phyloP scores from a whole-genome alignment of 1,140 invertebrate genomes.

The Pygmarrhopalites habei region DNA sequence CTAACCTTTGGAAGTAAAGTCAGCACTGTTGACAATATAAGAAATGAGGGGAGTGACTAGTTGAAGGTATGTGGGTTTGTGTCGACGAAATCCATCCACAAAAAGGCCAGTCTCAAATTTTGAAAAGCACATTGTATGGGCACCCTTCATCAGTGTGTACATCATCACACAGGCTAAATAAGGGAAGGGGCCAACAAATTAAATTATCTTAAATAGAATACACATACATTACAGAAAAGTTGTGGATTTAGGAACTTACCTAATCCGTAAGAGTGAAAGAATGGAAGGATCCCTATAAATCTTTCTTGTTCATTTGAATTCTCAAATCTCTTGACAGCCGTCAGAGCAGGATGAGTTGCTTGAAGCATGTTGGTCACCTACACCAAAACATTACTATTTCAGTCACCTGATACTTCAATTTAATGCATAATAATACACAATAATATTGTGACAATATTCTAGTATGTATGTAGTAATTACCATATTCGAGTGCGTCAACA shows the following conservation, averaged over 20 bases:
- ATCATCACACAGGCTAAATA: conserved; percentile 44
- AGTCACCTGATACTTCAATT: too few relatives aligned
- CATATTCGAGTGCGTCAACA: conserved; percentile 57
- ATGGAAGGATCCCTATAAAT: conserved; percentile 30
- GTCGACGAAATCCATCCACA: conserved; percentile 56
- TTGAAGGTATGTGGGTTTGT: conserved; percentile 45
- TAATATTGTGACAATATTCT: too few relatives aligned
- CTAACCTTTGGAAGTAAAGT: conserved; percentile 54
- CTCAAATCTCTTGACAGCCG: neutral
- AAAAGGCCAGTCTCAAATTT: conserved; percentile 64
- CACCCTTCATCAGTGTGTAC: conserved; percentile 46
- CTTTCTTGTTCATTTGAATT: conserved; percentile 20
- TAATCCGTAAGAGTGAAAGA: conserved; percentile 23
- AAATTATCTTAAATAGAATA: too few relatives aligned
- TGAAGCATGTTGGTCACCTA: conserved; percentile 24
- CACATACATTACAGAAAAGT: conserved; percentile 8
- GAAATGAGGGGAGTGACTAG: conserved; percentile 53
- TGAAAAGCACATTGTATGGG: conserved; percentile 62
- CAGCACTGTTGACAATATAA: conserved; percentile 59
- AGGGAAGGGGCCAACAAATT: too few relatives aligned
- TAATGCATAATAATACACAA: too few relatives aligned
- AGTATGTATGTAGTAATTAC: too few relatives aligned
- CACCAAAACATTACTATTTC: too few relatives aligned
- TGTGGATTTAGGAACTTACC: too few relatives aligned
- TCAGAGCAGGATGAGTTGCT: neutral